Evolutionary conservation across 2,113 vertebrate species (phyloP).

Genomic region (Dolichotis patagonum): DNA sequence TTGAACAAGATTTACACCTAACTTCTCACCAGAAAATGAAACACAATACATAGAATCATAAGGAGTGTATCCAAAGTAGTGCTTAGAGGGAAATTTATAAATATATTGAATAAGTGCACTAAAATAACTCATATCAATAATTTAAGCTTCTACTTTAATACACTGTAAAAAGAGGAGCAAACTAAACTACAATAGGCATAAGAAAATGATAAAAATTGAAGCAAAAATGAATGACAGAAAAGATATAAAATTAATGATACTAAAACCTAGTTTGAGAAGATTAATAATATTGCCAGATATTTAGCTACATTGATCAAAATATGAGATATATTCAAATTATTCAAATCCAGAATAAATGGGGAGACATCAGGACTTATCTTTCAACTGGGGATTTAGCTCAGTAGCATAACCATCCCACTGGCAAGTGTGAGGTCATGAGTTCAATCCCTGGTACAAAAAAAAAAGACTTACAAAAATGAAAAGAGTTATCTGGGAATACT

Average conservation of each 20-base stretch:
- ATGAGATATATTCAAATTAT: neutral
- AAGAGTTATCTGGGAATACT: too few species aligned
- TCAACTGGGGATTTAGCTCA: too few species aligned
- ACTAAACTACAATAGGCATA: neutral
- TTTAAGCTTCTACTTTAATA: neutral
- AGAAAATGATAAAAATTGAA: neutral
- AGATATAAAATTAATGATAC: neutral
- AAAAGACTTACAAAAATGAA: too few species aligned
- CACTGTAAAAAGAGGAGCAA: neutral
- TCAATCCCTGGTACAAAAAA: too few species aligned
- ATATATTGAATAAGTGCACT: neutral
- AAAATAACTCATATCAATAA: neutral
- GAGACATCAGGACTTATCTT: too few species aligned
- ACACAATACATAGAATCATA: neutral
- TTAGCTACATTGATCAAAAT: neutral
- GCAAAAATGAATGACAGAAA: neutral
- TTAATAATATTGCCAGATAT: neutral
- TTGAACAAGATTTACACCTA: neutral
- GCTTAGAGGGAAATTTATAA: neutral
- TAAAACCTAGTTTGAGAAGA: neutral
- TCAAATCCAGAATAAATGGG: neutral
- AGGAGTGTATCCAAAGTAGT: neutral
- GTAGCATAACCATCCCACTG: too few species aligned
- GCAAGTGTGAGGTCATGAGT: too few species aligned
- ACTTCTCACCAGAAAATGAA: neutral